phyloP scores from a whole-genome alignment of 2,888 invertebrate species.

The Odontocerum albicorne region DNA sequence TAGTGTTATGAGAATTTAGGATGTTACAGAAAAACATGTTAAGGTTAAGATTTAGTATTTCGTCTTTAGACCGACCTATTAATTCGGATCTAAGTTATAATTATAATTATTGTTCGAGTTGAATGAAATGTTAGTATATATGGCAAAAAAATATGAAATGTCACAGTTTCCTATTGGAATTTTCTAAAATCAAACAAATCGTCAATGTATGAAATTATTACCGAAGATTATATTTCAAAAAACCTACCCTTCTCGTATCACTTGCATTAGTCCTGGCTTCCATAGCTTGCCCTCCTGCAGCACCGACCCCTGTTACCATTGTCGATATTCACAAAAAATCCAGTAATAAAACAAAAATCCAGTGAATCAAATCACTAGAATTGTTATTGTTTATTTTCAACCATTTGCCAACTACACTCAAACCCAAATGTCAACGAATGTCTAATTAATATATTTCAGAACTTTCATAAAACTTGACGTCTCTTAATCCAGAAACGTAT shows the following conservation, averaged over 20 bases:
- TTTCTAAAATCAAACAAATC: background rate
- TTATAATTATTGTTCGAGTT: background rate
- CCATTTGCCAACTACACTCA: constrained; percentile 1
- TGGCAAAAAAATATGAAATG: background rate
- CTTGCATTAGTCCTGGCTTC: constrained; percentile 45
- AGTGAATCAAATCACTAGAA: no score
- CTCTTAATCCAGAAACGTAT: no score
- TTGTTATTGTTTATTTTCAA: no score
- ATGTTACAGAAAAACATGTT: no score
- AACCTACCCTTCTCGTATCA: constrained; percentile 53
- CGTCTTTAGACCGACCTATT: no score
- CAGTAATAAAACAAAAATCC: no score
- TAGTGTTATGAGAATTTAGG: no score
- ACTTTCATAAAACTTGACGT: no score
- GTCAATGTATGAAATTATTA: background rate
- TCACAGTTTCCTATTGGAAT: background rate
- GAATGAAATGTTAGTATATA: background rate
- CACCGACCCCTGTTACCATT: constrained; percentile 47
- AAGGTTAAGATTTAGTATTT: no score
- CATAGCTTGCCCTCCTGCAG: constrained; percentile 40
- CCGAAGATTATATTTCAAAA: background rate
- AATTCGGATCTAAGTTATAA: no score
- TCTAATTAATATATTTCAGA: no score
- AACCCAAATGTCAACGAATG: constrained; percentile 8
- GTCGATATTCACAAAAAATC: no score